Evolutionary conservation across 1,140 invertebrate species (phyloP).

Genomic region (Archegozetes longisetosus): DNA sequence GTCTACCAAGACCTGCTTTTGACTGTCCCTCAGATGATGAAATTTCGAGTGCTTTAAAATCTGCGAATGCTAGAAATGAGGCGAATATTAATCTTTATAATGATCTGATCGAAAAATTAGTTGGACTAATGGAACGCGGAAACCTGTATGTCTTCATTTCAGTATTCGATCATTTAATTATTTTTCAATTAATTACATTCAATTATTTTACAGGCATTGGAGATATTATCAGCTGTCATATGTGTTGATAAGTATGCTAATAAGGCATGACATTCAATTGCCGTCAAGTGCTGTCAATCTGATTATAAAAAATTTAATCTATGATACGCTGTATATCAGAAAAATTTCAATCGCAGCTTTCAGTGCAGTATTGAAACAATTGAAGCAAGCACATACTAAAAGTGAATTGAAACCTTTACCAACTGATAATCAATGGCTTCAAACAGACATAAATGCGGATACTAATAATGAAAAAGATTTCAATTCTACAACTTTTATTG

Average conservation of each 20-base stretch:
- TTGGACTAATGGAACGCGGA: conserved; percentile 42
- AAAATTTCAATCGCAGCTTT: conserved; percentile 45
- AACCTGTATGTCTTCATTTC: conserved; percentile 43
- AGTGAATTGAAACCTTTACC: conserved; percentile 28
- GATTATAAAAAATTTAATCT: conserved; percentile 46
- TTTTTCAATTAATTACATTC: not conserved
- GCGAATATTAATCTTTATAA: conserved; percentile 40
- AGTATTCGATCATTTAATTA: not conserved
- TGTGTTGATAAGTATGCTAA: conserved; percentile 47
- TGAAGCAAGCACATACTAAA: conserved; percentile 50
- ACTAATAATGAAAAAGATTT: conserved; percentile 39
- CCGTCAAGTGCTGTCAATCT: conserved; percentile 44
- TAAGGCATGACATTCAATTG: conserved; percentile 50
- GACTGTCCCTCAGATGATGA: conserved; percentile 1
- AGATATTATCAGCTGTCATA: conserved; percentile 54
- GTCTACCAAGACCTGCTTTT: not conserved
- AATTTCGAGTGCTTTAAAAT: not conserved
- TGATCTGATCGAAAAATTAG: conserved; percentile 41
- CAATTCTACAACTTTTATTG: conserved; percentile 44
- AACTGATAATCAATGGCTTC: conserved; percentile 51
- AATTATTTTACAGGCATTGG: conserved; percentile 51
- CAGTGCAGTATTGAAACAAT: conserved; percentile 43
- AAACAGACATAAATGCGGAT: conserved; percentile 43
- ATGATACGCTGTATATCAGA: conserved; percentile 56
- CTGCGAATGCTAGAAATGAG: conserved; percentile 27